Evolutionary conservation across 2,888 invertebrate genomes (phyloP).

Genomic region (Panopea generosa): DNA sequence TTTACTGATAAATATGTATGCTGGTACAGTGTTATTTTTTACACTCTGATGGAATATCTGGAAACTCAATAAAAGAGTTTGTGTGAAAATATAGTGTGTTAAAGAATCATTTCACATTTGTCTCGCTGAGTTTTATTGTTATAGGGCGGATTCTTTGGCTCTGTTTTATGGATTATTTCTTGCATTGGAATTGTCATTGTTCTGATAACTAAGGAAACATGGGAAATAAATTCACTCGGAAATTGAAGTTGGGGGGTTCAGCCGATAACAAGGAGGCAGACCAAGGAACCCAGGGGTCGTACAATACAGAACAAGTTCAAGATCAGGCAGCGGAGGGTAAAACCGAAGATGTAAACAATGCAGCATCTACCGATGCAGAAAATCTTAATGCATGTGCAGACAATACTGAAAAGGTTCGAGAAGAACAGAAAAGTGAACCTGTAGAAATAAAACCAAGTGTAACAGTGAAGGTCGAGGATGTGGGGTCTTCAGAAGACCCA

Average conservation of each 20-base stretch:
- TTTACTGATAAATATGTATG: too few relatives aligned
- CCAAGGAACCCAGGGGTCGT: background rate
- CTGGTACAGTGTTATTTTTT: too few relatives aligned
- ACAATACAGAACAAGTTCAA: conserved; percentile 12
- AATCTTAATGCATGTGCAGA: conserved; percentile 8
- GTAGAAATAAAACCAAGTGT: conserved; percentile 5
- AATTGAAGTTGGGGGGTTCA: conserved; percentile 43
- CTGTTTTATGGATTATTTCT: too few relatives aligned
- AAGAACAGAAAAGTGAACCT: conserved; percentile 7
- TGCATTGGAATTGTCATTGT: too few relatives aligned
- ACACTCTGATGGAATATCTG: too few relatives aligned
- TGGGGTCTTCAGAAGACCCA: conserved; percentile 14
- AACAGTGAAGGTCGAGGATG: conserved; percentile 26
- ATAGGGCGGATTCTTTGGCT: too few relatives aligned
- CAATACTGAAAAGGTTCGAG: background rate
- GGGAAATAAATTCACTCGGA: conserved; percentile 58
- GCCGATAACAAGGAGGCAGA: conserved; percentile 12
- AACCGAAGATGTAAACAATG: conserved; percentile 15
- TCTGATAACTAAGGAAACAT: conserved; percentile 11
- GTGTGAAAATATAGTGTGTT: too few relatives aligned
- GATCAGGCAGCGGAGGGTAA: conserved; percentile 1
- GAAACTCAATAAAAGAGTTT: too few relatives aligned
- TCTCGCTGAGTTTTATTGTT: too few relatives aligned
- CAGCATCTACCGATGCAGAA: background rate
- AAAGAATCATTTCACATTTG: too few relatives aligned